Evolutionary conservation across 1,140 invertebrate genomes (phyloP), one percentile per base, ranked within the genome.

Genomic region (Cydia strobilella): DNA sequence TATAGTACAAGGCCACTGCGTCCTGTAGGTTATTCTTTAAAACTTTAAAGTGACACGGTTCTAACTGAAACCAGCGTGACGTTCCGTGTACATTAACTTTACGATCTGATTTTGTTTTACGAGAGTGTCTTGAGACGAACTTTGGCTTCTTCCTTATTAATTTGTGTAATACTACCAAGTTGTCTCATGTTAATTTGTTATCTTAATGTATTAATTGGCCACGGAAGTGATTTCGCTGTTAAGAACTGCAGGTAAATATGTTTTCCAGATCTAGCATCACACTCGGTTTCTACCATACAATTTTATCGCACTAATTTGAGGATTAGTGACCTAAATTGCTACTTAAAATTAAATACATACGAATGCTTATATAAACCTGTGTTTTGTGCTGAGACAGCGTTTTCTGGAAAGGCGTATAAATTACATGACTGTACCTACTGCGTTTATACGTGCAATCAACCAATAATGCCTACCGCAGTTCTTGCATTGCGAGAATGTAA

Each of bases 31-130:
- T 59, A 59, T 59, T 59, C 18, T 23, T 54, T 23, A 20, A 23
- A 69, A 35, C 27, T 9, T 69, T 69, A 69, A n/a, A 69, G n/a
- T 39, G 65, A 69, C 65, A 69, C 1, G 31, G 65, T 69, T 69
- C 65, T 69, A 69, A 69, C 27, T 69, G 9, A 35, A 69, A 42
- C 63, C 35, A 69, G 65, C 65, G 65, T 69, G 65, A 69, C 27
- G 31, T 35, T 31, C 31, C 65, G 27, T 69, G 65, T 69, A 18
- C n/a, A 10, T 35, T 69, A 18, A 1, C 65, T 69, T 69, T 69
- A 69, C 23, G n/a, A 39, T 42, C 27, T 23, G 65, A 69, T 39
- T 69, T 69, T 69, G 65, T 31, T 69, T 69, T 39, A 35, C 27
- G 65, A 66, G 31, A 35, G 65, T 69, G 31, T 39, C 15, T 59